Percentiles rank a stretch among this genome's conserved stretches.
These are phyloP conservation scores for Eupsilia transversa DNA, from an alignment of 2,888 invertebrate species.

Conservation along the genomic window DNA sequence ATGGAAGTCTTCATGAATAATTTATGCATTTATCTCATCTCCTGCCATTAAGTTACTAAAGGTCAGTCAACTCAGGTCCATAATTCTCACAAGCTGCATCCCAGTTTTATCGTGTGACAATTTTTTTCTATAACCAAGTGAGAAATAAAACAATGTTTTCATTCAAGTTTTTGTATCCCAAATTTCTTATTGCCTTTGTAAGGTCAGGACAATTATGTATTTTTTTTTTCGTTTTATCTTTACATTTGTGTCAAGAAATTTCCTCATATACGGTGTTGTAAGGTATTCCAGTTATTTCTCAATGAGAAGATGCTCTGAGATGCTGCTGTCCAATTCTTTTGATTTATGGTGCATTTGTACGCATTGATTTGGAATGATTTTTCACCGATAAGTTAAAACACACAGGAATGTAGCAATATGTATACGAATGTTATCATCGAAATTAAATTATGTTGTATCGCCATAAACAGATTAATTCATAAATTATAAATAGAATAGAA, in stretches of 20 bases:
- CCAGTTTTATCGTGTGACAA: background rate
- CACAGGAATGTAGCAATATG: background rate
- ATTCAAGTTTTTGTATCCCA: slow-evolving; percentile 35
- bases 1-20: slow-evolving; percentile 30
- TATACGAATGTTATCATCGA: background rate
- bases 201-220: slow-evolving; percentile 44
- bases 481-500: slow-evolving; percentile 4
- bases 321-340: slow-evolving; percentile 31
- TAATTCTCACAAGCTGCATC: slow-evolving; percentile 4
- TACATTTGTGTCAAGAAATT: slow-evolving; percentile 54
- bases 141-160: slow-evolving; percentile 30
- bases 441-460: background rate
- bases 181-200: slow-evolving; percentile 46
- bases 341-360: slow-evolving; percentile 31
- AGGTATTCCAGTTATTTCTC: slow-evolving; percentile 49
- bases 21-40: slow-evolving; percentile 30
- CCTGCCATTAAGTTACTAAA: slow-evolving; percentile 34
- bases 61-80: slow-evolving; percentile 46
- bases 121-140: background rate
- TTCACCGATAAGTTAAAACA: slow-evolving; percentile 6
- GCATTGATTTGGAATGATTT: slow-evolving; percentile 14
- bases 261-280: slow-evolving; percentile 47
- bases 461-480: background rate
- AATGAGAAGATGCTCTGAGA: slow-evolving; percentile 36
- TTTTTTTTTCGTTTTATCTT: slow-evolving; percentile 49